These are phyloP conservation scores for Actinopyga echinites DNA, from an alignment of 53 echinoderm and acorn worm species.

Conservation along the genomic window DNA sequence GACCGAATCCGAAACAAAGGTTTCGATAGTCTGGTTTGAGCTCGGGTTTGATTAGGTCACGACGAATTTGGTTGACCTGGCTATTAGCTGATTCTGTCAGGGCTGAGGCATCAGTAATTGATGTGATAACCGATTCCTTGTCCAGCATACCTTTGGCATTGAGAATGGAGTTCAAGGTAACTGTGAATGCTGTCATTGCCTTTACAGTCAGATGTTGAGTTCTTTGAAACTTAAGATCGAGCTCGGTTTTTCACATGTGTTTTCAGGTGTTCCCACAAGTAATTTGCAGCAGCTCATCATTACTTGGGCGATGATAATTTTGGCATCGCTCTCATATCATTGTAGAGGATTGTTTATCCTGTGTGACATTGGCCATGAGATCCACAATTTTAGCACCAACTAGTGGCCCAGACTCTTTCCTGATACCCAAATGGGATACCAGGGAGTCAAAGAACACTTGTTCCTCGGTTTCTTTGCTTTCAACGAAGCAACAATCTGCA, in stretches of 20 bases:
- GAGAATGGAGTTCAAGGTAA: background rate
- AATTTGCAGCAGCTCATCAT: background rate
- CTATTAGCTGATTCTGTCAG: background rate
- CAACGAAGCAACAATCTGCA: background rate
- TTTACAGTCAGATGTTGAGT: background rate
- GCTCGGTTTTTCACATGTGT: background rate
- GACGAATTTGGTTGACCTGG: background rate
- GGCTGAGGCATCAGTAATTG: background rate
- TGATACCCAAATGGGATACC: background rate
- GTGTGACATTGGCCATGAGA: too few relatives aligned
- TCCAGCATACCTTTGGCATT: slow-evolving; percentile 4
- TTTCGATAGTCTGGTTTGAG: background rate
- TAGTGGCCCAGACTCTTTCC: too few relatives aligned
- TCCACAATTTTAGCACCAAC: too few relatives aligned
- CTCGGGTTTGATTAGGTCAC: background rate
- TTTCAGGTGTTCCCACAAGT: background rate
- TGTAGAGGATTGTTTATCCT: too few relatives aligned
- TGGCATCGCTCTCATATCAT: too few relatives aligned
- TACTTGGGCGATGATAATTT: background rate
- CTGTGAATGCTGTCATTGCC: slow-evolving; percentile 2
- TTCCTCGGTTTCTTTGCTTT: background rate
- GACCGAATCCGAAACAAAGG: background rate
- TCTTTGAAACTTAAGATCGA: background rate
- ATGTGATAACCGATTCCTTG: slow-evolving; percentile 1
- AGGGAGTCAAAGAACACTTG: background rate